A percentile compares a stretch with the other conserved stretches of the same genome.
Evolutionary conservation across 2,888 invertebrate species (phyloP).

Genomic region (Aromia moschata): DNA sequence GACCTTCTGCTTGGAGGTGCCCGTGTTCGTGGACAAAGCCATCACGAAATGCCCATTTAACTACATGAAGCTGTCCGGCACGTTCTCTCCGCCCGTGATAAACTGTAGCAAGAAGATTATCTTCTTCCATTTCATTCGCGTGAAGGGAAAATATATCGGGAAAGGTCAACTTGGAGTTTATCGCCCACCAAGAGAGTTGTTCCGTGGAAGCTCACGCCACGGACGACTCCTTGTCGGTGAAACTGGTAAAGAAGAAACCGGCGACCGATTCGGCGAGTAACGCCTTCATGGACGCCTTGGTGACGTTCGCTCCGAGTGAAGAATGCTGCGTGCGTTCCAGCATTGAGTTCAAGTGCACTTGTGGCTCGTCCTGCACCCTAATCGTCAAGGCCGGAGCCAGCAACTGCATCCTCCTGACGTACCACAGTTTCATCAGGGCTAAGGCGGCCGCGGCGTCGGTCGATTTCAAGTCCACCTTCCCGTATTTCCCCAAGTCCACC

Average conservation of each 20-base stretch:
- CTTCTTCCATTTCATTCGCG: constrained; percentile 55
- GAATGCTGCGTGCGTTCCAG: constrained; percentile 35
- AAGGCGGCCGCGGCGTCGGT: background rate
- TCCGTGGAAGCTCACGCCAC: constrained; percentile 25
- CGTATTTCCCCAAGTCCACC: constrained; percentile 47
- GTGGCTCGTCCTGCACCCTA: constrained; percentile 37
- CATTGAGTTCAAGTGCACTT: constrained; percentile 47
- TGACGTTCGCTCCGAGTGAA: constrained; percentile 26
- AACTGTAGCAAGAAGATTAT: constrained; percentile 47
- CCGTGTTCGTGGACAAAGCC: constrained; percentile 56
- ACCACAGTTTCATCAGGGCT: constrained; percentile 29
- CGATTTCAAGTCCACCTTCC: constrained; percentile 40
- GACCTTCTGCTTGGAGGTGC: constrained; percentile 47
- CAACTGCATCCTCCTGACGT: constrained; percentile 56
- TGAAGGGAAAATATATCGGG: constrained; percentile 1
- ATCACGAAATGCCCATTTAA: constrained; percentile 54
- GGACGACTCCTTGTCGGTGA: constrained; percentile 13
- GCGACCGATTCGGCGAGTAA: background rate
- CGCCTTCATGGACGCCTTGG: background rate
- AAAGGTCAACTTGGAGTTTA: constrained; percentile 30
- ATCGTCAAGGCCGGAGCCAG: constrained; percentile 51
- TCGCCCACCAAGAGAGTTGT: constrained; percentile 36
- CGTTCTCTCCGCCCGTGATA: constrained; percentile 49
- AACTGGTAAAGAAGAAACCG: background rate
- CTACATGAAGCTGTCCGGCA: constrained; percentile 53